phyloP scores from a whole-genome alignment of 2,797 vertebrate genomes.

The Onychomys arenicola region DNA sequence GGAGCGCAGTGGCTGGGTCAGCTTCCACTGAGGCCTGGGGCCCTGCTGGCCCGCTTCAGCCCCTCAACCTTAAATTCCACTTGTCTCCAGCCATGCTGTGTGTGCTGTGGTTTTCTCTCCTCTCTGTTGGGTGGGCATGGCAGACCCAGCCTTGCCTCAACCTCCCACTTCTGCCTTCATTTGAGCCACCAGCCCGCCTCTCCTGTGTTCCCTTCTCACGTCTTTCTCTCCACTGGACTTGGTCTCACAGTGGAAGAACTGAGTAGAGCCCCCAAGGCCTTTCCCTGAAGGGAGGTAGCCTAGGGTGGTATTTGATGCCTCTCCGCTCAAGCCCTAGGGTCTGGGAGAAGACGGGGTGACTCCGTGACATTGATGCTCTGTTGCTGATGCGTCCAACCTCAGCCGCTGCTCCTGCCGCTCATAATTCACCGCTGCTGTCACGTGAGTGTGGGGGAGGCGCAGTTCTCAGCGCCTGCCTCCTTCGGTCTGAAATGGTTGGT shows the following conservation, averaged over 20 bases:
- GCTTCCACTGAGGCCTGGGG: conserved; percentile 91
- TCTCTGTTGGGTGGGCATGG: not conserved
- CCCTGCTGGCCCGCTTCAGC: not conserved
- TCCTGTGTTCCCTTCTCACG: not conserved
- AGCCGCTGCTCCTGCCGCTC: conserved; percentile 6
- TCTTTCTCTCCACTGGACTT: conserved; percentile 72
- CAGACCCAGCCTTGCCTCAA: not conserved
- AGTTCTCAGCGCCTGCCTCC: not conserved
- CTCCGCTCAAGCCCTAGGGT: conserved; percentile 56
- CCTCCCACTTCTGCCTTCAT: conserved; percentile 62
- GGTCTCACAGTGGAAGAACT: conserved; percentile 67
- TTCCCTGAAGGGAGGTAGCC: conserved; percentile 30
- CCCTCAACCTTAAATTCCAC: conserved; percentile 71
- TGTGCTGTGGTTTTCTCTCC: conserved; percentile 60
- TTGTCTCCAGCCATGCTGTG: conserved; percentile 48
- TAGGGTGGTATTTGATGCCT: not conserved
- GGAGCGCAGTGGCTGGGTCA: conserved; percentile 97
- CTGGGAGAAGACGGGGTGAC: conserved; percentile 57
- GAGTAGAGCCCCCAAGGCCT: conserved; percentile 65
- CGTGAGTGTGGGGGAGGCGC: not conserved
- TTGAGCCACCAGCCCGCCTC: not conserved
- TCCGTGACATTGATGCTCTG: not conserved
- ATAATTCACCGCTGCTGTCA: not conserved
- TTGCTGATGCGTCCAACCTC: conserved; percentile 51
- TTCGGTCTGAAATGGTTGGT: conserved; percentile 64